These are phyloP conservation scores for Dinothrombium tinctorium DNA, from an alignment of 1,140 invertebrate genomes.

Conservation along the genomic window DNA sequence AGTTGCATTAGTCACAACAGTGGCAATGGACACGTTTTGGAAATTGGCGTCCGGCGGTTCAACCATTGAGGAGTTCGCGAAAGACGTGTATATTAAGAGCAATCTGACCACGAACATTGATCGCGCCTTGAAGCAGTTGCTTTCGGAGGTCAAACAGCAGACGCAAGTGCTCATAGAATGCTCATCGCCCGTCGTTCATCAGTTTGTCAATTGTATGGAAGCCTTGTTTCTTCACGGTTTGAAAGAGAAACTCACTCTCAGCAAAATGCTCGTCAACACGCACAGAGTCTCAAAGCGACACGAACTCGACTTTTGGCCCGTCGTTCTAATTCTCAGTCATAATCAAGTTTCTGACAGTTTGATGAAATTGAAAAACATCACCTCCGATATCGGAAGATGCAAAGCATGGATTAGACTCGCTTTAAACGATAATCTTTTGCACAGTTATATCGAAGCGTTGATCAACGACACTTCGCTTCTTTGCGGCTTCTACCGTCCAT, in stretches of 20 bases:
- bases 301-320: conserved; percentile 74
- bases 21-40: conserved; percentile 8
- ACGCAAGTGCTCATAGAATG: neutral
- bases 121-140: neutral
- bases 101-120: conserved; percentile 12
- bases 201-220: conserved; percentile 50
- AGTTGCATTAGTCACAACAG: too few relatives aligned
- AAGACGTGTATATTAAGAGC: conserved; percentile 13
- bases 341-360: conserved; percentile 21
- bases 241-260: conserved; percentile 38
- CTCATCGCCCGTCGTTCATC: conserved; percentile 4
- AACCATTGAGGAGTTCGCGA: conserved; percentile 14
- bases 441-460: conserved; percentile 57
- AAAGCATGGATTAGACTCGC: conserved; percentile 67
- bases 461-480: conserved; percentile 39
- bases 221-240: conserved; percentile 70
- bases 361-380: conserved; percentile 41
- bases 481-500: conserved; percentile 32
- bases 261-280: conserved; percentile 42
- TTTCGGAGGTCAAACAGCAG: neutral
- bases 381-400: conserved; percentile 65
- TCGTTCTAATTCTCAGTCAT: conserved; percentile 48
- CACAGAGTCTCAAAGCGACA: conserved; percentile 58
- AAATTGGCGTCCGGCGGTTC: conserved; percentile 8
- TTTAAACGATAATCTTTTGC: conserved; percentile 61